Evolutionary conservation across 2,888 invertebrate species (phyloP), one percentile per base, ranked within the genome.

Genomic region (Drosophila flavopinicola): DNA sequence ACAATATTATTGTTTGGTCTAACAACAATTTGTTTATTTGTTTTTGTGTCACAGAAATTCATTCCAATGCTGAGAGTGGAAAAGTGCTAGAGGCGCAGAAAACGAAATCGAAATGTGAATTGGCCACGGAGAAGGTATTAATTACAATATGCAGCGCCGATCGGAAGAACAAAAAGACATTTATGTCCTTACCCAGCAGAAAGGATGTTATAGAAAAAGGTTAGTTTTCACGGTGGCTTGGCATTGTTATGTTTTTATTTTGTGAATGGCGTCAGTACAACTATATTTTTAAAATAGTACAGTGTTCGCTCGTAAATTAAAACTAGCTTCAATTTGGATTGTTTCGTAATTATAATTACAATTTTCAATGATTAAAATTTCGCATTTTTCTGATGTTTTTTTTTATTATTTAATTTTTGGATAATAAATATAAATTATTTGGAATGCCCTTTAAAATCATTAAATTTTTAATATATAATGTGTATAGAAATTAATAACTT

Each of bases 101-200:
- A 49, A 25, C 38, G 42, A 77, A 85, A 65, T 37, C 52, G n/a
- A 85, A 83, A 49, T 49, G 59, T 20, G 78, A 87, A 32, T 39
- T 63, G 39, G 23, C 57, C 15, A 51, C 30, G 47, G 88, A 83
- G 39, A 87, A 71, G 63, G 88, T 83, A 49, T 80, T 83, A 49
- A 88, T 83, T 67, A 83, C 88, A 61, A 83, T 83, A 63, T 83
- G 83, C 60, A 83, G 85, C 35, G 83, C 85, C 20, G 88, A 83
- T 75, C 71, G 83, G 0, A 83, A 82, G 41, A 84, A 57, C 32
- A 88, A 87, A 63, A 83, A 88, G 52, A 85, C 83, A 17, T 83
- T 83, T 15, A 83, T 83, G 83, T 88, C 88, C 23, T 39, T 88
- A 49, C 83, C 83, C 27, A 85, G 70, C 29, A 68, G 83, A 47